phyloP scores from a whole-genome alignment of 2,888 invertebrate species.

The Microctonus brassicae region DNA sequence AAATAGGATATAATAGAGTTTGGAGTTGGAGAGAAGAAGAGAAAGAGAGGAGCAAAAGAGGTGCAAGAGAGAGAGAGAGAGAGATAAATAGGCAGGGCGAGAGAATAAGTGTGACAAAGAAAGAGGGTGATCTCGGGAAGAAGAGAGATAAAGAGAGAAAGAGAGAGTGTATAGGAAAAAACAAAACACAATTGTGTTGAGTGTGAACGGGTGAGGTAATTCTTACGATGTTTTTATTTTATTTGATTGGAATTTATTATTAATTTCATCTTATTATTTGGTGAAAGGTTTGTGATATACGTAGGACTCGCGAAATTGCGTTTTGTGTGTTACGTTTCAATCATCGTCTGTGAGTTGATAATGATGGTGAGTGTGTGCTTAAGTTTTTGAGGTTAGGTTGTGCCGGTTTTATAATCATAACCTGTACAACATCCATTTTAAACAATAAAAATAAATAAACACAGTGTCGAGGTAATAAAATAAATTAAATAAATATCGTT shows the following conservation, averaged over 20 bases:
- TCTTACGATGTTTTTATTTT: background rate
- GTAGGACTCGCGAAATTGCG: slow-evolving; percentile 49
- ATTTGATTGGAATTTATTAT: background rate
- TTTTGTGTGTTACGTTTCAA: slow-evolving; percentile 55
- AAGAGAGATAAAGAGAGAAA: too few species aligned
- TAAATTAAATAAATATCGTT: too few species aligned
- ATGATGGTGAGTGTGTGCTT: background rate
- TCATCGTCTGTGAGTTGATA: slow-evolving; percentile 59
- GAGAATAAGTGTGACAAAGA: too few species aligned
- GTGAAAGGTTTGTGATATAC: slow-evolving; percentile 23
- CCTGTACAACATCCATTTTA: background rate
- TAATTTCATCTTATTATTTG: background rate
- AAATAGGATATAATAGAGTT: background rate
- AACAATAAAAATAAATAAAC: background rate
- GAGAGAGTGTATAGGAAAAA: too few species aligned
- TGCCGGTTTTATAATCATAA: background rate
- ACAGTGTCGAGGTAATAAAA: background rate
- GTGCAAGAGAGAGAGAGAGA: too few species aligned
- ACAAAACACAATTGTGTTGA: background rate
- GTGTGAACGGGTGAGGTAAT: background rate
- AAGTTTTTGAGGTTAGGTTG: background rate
- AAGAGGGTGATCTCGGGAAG: too few species aligned
- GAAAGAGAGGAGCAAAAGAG: background rate
- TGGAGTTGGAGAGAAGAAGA: background rate
- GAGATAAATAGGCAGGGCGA: background rate